A percentile compares a stretch with the other conserved stretches of the same genome.
Conservation (phyloP, 2,888 invertebrate genomes). For the Prenolepis imparis region DNA sequence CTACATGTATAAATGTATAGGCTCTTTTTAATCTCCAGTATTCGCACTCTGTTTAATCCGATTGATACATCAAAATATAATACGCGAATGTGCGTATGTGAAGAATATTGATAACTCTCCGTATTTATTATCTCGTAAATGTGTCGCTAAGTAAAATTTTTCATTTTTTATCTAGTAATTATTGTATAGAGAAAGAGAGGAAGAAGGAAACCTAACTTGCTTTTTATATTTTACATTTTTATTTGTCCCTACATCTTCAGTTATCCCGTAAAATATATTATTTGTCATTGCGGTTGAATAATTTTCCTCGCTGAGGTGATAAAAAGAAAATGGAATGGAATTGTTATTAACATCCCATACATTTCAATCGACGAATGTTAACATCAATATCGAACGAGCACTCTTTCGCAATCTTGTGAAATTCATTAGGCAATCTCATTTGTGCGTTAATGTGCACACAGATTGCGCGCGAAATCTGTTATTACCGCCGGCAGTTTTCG, state of each 20-base stretch:
- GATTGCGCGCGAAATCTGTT: neutral
- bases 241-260: neutral
- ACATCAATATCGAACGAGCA: neutral
- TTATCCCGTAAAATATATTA: neutral
- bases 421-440: slow-evolving; percentile 30
- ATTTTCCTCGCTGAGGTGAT: neutral
- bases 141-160: neutral
- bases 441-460: neutral
- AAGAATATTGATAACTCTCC: neutral
- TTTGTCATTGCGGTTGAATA: slow-evolving; percentile 2
- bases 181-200: neutral
- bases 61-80: slow-evolving; percentile 1
- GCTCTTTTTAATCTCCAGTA: slow-evolving; percentile 12
- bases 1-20: slow-evolving; percentile 34
- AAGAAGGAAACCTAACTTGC: neutral
- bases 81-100: neutral
- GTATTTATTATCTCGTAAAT: slow-evolving; percentile 3
- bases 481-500: slow-evolving; percentile 2
- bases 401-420: slow-evolving; percentile 7
- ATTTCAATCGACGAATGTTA: neutral
- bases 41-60: slow-evolving; percentile 20
- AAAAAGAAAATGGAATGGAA: neutral
- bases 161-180: neutral
- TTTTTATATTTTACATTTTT: neutral
- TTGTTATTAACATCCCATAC: neutral